Evolutionary conservation across 1,140 invertebrate species (phyloP).

Genomic region (Ips nitidus): DNA sequence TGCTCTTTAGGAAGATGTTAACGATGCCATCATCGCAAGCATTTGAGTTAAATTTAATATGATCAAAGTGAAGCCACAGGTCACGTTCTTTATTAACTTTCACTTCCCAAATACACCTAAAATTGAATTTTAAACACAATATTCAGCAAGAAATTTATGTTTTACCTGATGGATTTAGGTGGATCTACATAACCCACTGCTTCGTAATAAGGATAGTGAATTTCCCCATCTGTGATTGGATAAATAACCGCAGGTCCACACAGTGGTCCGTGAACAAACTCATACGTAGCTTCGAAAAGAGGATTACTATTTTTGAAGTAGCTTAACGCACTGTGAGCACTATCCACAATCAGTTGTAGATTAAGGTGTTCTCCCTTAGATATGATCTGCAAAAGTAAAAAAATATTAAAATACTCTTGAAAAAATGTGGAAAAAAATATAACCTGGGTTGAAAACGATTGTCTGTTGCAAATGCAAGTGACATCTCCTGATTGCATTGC

Average conservation of each 20-base stretch:
- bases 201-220: slow-evolving; percentile 82
- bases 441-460: slow-evolving; percentile 56
- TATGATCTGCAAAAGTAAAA: slow-evolving; percentile 59
- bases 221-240: slow-evolving; percentile 77
- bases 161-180: slow-evolving; percentile 71
- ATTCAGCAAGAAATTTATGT: neutral
- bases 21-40: slow-evolving; percentile 81
- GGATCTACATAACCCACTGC: slow-evolving; percentile 75
- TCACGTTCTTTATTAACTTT: slow-evolving; percentile 77
- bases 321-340: slow-evolving; percentile 75
- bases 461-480: slow-evolving; percentile 67
- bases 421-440: neutral
- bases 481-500: slow-evolving; percentile 56
- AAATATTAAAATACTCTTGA: neutral
- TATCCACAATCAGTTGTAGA: slow-evolving; percentile 77
- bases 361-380: slow-evolving; percentile 76
- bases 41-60: slow-evolving; percentile 77
- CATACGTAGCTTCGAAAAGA: slow-evolving; percentile 80
- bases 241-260: slow-evolving; percentile 80
- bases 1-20: slow-evolving; percentile 75
- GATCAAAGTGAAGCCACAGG: slow-evolving; percentile 83
- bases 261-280: slow-evolving; percentile 84
- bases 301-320: slow-evolving; percentile 84
- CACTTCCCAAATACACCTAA: slow-evolving; percentile 84
- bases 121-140: neutral